These are phyloP conservation scores for Andrena hattorfiana DNA, from an alignment of 2,888 invertebrate species.

Conservation along the genomic window DNA sequence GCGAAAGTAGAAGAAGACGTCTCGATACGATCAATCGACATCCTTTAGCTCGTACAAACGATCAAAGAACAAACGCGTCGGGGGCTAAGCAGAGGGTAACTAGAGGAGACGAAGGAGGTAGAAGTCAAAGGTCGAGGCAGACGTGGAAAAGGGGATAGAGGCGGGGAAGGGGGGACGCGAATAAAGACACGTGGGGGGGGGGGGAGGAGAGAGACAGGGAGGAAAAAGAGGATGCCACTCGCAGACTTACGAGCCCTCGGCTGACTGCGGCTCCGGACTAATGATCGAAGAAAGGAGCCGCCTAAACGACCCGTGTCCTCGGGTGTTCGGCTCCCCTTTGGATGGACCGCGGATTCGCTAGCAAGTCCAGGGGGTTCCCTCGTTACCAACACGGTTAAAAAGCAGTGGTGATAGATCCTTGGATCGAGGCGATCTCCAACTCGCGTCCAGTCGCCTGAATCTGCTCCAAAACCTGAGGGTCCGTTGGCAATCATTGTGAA, in stretches of 20 bases:
- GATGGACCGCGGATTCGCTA: slow-evolving; percentile 61
- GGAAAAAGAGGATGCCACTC: slow-evolving; percentile 61
- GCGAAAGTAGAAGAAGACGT: not conserved
- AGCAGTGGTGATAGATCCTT: slow-evolving; percentile 21
- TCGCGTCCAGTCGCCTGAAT: not conserved
- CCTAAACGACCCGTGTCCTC: slow-evolving; percentile 84
- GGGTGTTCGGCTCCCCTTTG: slow-evolving; percentile 80
- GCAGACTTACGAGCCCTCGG: slow-evolving; percentile 67
- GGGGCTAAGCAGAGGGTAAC: not conserved
- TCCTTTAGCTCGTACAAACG: not conserved
- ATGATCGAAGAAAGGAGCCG: slow-evolving; percentile 84
- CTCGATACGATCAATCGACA: not conserved
- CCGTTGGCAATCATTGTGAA: not conserved
- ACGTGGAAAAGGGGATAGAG: slow-evolving; percentile 24
- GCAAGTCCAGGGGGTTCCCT: slow-evolving; percentile 65
- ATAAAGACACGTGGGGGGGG: slow-evolving; percentile 52
- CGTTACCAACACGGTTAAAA: slow-evolving; percentile 66
- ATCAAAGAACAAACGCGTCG: slow-evolving; percentile 9
- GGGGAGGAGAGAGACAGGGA: slow-evolving; percentile 48
- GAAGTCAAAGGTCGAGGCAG: slow-evolving; percentile 33
- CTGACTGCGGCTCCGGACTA: slow-evolving; percentile 75
- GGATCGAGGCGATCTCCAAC: no score
- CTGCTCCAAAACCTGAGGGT: not conserved
- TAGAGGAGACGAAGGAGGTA: slow-evolving; percentile 17
- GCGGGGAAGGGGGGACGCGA: slow-evolving; percentile 35